Conservation (phyloP, 2,113 vertebrate genomes). For the Protobothrops mucrosquamatus region DNA sequence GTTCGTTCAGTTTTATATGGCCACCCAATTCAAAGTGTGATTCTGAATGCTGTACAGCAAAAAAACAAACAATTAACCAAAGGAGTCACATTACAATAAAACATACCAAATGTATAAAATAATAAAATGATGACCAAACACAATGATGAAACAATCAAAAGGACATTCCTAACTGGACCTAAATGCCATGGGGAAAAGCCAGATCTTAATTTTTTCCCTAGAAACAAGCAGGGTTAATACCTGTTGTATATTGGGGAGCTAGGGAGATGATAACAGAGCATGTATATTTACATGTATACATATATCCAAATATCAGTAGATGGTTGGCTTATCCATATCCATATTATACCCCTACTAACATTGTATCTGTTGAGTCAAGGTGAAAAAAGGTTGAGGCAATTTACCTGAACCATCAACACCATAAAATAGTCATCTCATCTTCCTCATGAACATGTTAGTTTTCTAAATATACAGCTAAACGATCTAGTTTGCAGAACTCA, state of each 20-base stretch:
- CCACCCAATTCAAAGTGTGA: background rate
- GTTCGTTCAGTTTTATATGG: background rate
- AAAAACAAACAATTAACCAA: background rate
- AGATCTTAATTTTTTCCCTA: background rate
- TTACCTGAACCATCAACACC: background rate
- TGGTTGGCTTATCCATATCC: background rate
- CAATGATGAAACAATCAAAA: background rate
- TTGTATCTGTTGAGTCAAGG: background rate
- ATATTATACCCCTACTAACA: background rate
- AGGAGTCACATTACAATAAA: background rate
- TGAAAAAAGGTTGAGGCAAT: background rate
- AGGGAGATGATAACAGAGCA: too few relatives aligned
- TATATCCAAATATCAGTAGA: background rate
- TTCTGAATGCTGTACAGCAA: background rate
- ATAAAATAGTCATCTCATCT: background rate
- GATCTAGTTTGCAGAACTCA: background rate
- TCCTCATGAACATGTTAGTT: background rate
- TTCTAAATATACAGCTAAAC: background rate
- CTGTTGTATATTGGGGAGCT: background rate
- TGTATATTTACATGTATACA: background rate
- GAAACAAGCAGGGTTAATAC: background rate
- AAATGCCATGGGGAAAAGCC: background rate
- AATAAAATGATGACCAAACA: background rate
- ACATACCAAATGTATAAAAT: background rate
- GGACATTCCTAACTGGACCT: background rate